phyloP scores from a whole-genome alignment of 2,888 invertebrate genomes.

The Drosophila conformis region DNA sequence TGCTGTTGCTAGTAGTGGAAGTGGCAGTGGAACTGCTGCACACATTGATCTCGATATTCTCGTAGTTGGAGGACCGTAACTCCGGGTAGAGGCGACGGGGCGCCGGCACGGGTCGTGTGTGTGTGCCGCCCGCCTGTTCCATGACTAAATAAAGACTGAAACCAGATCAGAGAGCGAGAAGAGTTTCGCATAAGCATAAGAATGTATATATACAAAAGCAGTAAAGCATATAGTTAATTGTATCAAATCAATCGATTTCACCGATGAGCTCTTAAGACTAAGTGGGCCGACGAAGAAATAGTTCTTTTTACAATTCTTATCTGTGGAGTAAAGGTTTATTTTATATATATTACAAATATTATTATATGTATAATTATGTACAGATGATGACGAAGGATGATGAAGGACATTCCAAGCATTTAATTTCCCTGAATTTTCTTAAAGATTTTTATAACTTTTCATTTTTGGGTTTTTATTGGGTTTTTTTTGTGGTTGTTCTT shows the following conservation, averaged over 20 bases:
- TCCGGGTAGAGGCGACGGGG: conserved; percentile 83
- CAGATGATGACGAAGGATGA: neutral
- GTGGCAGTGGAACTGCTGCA: conserved; percentile 51
- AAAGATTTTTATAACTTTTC: neutral
- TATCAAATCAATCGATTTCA: neutral
- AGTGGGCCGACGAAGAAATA: neutral
- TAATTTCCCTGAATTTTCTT: neutral
- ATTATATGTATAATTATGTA: neutral
- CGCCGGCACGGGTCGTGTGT: conserved; percentile 82
- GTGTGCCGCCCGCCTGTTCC: conserved; percentile 54
- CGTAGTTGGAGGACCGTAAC: conserved; percentile 79
- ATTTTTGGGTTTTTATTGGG: neutral
- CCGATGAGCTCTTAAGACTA: neutral
- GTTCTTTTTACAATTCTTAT: neutral
- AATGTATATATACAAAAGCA: conserved; percentile 30
- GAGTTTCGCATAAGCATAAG: conserved; percentile 28
- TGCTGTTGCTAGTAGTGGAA: conserved; percentile 1
- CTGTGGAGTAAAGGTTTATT: neutral
- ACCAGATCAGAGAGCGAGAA: conserved; percentile 4
- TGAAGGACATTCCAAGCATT: neutral
- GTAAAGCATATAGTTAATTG: neutral
- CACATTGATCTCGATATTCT: conserved; percentile 81
- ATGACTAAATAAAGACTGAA: conserved; percentile 37
- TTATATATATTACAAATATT: neutral
- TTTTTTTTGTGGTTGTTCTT: neutral